Conservation (phyloP, 2,797 vertebrate genomes). For the Myotis daubentonii region DNA sequence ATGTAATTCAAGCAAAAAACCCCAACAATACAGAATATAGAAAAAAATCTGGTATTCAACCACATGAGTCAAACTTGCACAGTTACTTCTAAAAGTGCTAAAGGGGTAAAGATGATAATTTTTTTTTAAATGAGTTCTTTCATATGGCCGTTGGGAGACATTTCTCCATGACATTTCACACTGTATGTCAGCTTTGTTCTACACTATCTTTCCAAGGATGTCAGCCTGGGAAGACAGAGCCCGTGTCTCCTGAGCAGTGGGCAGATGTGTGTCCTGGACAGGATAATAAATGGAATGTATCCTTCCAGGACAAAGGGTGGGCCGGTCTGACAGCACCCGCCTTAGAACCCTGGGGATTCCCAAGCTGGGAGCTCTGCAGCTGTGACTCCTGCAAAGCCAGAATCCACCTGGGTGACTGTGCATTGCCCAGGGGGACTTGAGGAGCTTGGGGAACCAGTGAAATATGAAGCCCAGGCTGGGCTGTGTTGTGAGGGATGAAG, state of each 20-base stretch:
- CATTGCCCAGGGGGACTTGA: fast-evolving
- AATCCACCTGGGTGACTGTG: neutral
- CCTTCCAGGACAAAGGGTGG: neutral
- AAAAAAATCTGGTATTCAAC: neutral
- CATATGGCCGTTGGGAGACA: neutral
- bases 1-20: neutral
- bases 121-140: neutral
- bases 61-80: neutral
- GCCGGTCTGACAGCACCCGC: neutral
- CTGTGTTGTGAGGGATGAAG: neutral
- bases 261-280: neutral
- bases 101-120: neutral
- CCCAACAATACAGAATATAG: neutral
- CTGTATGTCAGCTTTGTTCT: neutral
- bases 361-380: neutral
- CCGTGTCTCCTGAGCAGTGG: neutral
- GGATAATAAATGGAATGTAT: neutral
- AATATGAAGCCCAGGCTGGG: neutral
- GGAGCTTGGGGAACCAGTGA: too few relatives aligned
- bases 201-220: neutral
- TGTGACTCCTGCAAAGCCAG: neutral
- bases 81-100: neutral
- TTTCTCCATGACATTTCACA: neutral
- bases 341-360: neutral
- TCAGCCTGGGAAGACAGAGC: neutral